These are phyloP conservation scores for Eulimnadia texana DNA, from an alignment of 1,140 invertebrate genomes.

Conservation along the genomic window DNA sequence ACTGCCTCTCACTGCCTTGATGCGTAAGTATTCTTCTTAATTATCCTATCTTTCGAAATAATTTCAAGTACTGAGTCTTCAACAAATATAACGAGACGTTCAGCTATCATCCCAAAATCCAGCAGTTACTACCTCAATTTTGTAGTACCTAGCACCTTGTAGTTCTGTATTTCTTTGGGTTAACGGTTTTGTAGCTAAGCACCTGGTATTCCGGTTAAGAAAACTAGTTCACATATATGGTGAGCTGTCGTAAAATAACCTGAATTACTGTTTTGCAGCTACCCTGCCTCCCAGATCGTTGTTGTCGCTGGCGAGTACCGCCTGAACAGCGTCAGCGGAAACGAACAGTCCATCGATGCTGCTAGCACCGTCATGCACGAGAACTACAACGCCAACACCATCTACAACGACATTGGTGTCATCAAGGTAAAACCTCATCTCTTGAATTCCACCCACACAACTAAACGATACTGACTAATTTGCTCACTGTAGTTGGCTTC, in stretches of 20 bases:
- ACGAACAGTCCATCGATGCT: neutral
- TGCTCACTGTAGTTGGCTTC: too few relatives aligned
- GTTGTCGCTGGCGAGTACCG: neutral
- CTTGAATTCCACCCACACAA: too few relatives aligned
- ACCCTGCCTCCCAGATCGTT: neutral
- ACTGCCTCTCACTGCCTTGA: constrained; percentile 41
- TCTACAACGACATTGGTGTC: constrained; percentile 11
- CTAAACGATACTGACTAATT: too few relatives aligned
- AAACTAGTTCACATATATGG: neutral
- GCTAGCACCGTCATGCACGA: neutral
- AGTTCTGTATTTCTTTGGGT: too few relatives aligned
- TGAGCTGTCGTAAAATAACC: neutral
- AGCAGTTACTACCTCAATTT: too few relatives aligned
- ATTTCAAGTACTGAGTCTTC: too few relatives aligned
- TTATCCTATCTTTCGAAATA: too few relatives aligned
- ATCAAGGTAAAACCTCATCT: constrained; percentile 26
- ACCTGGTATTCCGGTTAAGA: too few relatives aligned
- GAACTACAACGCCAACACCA: neutral
- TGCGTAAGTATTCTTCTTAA: constrained; percentile 14
- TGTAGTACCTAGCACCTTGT: too few relatives aligned
- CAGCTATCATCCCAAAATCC: too few relatives aligned
- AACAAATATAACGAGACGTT: too few relatives aligned
- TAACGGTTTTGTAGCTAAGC: too few relatives aligned
- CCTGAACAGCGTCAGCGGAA: neutral
- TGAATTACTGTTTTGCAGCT: neutral